Conservation (phyloP, 2,113 vertebrate genomes). For the Ageneiosus marmoratus region DNA sequence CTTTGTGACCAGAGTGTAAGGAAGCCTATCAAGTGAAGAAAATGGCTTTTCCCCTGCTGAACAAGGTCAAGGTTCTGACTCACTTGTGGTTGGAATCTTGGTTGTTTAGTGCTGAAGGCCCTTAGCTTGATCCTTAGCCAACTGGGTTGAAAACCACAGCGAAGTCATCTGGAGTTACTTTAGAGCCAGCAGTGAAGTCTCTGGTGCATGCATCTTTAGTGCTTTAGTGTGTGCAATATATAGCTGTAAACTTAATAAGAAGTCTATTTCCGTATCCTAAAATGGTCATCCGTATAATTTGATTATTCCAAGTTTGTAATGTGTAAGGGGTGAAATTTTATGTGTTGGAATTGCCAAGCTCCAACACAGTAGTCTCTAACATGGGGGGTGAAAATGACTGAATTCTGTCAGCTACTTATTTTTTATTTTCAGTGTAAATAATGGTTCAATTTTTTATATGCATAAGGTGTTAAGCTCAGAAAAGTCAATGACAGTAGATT, state of each 20-base stretch:
- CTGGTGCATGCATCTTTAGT: constrained; percentile 50
- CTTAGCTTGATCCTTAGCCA: constrained; percentile 59
- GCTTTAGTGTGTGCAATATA: constrained; percentile 45
- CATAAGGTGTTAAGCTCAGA: not conserved
- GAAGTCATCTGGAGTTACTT: constrained; percentile 63
- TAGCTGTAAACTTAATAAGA: constrained; percentile 55
- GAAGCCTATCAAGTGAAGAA: constrained; percentile 60
- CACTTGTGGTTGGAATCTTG: constrained; percentile 53
- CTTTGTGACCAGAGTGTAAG: constrained; percentile 50
- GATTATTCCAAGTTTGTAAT: constrained; percentile 57
- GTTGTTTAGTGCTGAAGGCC: constrained; percentile 59
- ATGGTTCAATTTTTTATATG: not conserved
- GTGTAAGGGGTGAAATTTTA: constrained; percentile 40
- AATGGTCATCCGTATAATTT: constrained; percentile 58
- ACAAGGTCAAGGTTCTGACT: constrained; percentile 65
- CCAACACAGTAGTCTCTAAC: constrained; percentile 10
- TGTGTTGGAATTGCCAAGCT: not conserved
- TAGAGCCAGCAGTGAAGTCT: constrained; percentile 45
- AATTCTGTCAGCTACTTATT: constrained; percentile 4
- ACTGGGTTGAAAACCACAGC: constrained; percentile 56
- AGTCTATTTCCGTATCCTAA: constrained; percentile 41
- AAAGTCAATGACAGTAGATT: not conserved
- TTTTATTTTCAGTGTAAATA: not conserved
- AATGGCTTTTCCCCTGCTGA: constrained; percentile 55
- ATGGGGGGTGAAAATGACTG: not conserved